Conservation (phyloP, 23 tunicate genomes). For the Trididemnum nubilum region DNA sequence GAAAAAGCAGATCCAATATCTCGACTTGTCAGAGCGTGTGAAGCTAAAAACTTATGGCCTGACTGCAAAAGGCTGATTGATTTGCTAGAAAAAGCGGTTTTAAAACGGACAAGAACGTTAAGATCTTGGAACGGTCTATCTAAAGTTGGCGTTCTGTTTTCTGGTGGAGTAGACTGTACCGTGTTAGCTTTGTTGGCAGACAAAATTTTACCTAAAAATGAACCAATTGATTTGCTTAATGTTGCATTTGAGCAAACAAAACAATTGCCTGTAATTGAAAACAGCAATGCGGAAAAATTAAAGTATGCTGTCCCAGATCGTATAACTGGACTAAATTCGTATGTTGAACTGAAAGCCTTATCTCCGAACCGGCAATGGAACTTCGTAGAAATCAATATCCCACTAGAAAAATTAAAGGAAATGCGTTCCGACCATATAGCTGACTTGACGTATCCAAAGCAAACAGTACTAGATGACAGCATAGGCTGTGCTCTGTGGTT, state of each 20-base stretch:
- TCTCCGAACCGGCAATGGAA: constrained; percentile 75
- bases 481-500: constrained; percentile 96
- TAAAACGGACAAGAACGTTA: constrained; percentile 28
- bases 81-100: constrained; percentile 36
- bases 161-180: constrained; percentile 95
- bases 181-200: constrained; percentile 75
- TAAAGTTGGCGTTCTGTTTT: constrained; percentile 70
- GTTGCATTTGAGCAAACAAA: constrained; percentile 63
- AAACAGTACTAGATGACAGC: constrained; percentile 89
- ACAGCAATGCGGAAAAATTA: not conserved
- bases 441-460: constrained; percentile 65
- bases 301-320: constrained; percentile 78
- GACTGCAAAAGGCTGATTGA: constrained; percentile 34
- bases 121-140: constrained; percentile 17
- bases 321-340: constrained; percentile 51
- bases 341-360: constrained; percentile 41
- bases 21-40: not conserved
- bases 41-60: constrained; percentile 26
- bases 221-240: constrained; percentile 74
- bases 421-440: constrained; percentile 44
- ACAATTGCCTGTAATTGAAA: not conserved
- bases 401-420: constrained; percentile 50
- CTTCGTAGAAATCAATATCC: constrained; percentile 72
- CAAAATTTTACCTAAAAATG: constrained; percentile 29
- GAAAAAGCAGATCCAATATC: not conserved